These are phyloP conservation scores for Amiota minor DNA, from an alignment of 2,888 invertebrate genomes.

Conservation along the genomic window DNA sequence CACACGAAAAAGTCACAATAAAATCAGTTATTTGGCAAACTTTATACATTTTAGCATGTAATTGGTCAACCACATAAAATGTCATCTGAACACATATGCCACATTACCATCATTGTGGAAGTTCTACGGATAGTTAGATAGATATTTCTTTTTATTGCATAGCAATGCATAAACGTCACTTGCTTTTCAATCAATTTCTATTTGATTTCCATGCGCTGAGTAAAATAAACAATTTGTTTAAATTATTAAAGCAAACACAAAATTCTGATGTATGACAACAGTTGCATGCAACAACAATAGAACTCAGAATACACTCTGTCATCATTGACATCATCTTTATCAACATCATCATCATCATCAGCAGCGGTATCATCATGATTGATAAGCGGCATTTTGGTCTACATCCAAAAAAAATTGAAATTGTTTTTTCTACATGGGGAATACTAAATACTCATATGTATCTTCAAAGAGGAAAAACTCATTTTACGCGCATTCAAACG, in stretches of 20 bases:
- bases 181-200: too few species aligned
- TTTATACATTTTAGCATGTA: too few species aligned
- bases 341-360: not conserved
- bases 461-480: not conserved
- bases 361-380: not conserved
- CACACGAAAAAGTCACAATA: too few species aligned
- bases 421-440: not conserved
- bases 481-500: conserved; percentile 16
- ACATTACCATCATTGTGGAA: too few species aligned
- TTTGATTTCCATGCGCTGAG: too few species aligned
- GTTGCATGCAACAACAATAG: conserved; percentile 7
- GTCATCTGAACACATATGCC: too few species aligned
- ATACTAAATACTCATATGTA: not conserved
- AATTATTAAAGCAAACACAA: conserved; percentile 15
- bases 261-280: conserved; percentile 15
- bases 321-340: conserved; percentile 1
- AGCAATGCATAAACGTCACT: conserved; percentile 4
- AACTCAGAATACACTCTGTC: not conserved
- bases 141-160: too few species aligned
- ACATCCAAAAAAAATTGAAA: conserved; percentile 4
- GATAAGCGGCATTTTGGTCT: conserved; percentile 8
- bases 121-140: too few species aligned
- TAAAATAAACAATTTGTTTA: conserved; percentile 12
- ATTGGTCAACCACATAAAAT: too few species aligned
- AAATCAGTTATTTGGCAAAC: too few species aligned